These are phyloP conservation scores for Myzus persicae DNA, from an alignment of 1,140 invertebrate species.

Conservation along the genomic window DNA sequence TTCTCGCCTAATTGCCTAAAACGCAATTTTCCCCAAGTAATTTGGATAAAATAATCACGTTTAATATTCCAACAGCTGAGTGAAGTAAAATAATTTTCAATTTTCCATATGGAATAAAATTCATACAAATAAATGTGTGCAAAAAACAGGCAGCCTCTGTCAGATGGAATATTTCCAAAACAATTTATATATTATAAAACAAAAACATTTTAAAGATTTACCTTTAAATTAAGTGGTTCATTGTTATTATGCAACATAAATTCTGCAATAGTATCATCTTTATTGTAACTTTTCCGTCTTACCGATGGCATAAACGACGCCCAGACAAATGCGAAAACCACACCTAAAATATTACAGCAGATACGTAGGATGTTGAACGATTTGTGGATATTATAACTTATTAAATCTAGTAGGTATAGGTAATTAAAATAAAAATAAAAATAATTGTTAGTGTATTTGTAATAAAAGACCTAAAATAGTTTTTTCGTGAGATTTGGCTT, in stretches of 20 bases:
- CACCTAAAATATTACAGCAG: constrained; percentile 12
- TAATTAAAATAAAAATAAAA: too few relatives aligned
- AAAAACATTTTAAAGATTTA: not conserved
- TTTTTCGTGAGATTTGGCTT: too few relatives aligned
- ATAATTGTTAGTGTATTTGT: too few relatives aligned
- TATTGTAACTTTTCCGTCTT: not conserved
- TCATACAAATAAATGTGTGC: not conserved
- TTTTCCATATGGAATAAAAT: not conserved
- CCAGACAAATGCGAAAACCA: constrained; percentile 49
- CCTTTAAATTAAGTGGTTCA: not conserved
- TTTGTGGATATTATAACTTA: not conserved
- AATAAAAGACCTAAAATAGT: too few relatives aligned
- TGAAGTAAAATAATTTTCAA: not conserved
- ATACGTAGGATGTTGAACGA: not conserved
- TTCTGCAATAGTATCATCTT: not conserved
- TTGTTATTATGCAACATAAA: not conserved
- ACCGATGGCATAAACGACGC: constrained; percentile 48
- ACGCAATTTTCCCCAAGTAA: too few relatives aligned
- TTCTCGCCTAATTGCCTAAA: too few relatives aligned
- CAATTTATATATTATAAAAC: not conserved
- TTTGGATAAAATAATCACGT: too few relatives aligned
- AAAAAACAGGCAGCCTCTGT: not conserved
- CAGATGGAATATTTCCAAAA: not conserved
- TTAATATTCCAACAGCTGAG: too few relatives aligned
- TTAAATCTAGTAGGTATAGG: not conserved